Percentiles rank a stretch among this genome's conserved stretches.
These are phyloP conservation scores for Piaya cayana DNA, from an alignment of 2,113 vertebrate genomes.

Conservation along the genomic window DNA sequence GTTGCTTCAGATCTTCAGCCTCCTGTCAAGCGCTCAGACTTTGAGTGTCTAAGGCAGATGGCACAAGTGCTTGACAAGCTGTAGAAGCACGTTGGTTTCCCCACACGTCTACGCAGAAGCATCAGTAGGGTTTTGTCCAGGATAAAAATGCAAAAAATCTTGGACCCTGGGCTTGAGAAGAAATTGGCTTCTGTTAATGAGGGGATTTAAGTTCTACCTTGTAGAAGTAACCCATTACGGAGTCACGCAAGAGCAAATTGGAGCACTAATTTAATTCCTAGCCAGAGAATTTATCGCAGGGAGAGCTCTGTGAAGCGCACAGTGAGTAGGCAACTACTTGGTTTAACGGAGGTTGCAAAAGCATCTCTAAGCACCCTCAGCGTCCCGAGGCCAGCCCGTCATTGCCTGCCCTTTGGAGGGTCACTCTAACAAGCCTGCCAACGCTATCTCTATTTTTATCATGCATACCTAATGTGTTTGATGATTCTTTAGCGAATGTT, in stretches of 20 bases:
- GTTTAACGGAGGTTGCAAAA: neutral
- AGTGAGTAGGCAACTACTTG: neutral
- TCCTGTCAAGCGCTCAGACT: neutral
- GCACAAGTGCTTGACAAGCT: neutral
- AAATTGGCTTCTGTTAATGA: conserved; percentile 21
- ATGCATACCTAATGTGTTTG: neutral
- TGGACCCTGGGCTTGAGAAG: neutral
- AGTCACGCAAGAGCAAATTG: conserved; percentile 56
- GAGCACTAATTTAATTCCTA: conserved; percentile 65
- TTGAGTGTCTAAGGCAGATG: neutral
- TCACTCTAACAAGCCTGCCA: neutral
- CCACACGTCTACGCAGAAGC: neutral
- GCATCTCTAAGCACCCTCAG: fast-evolving
- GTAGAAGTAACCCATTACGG: conserved; percentile 28
- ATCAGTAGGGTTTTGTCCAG: neutral
- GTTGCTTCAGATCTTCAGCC: neutral
- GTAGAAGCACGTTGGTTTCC: neutral
- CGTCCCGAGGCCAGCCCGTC: fast-evolving
- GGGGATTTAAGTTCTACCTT: conserved; percentile 36
- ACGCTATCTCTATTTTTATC: neutral
- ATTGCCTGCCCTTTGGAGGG: neutral
- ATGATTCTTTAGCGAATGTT: neutral
- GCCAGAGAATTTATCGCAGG: conserved; percentile 57
- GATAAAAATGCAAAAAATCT: neutral
- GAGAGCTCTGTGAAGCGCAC: neutral